Evolutionary conservation across 2,888 invertebrate genomes (phyloP).

Genomic region (Nowickia ferox): DNA sequence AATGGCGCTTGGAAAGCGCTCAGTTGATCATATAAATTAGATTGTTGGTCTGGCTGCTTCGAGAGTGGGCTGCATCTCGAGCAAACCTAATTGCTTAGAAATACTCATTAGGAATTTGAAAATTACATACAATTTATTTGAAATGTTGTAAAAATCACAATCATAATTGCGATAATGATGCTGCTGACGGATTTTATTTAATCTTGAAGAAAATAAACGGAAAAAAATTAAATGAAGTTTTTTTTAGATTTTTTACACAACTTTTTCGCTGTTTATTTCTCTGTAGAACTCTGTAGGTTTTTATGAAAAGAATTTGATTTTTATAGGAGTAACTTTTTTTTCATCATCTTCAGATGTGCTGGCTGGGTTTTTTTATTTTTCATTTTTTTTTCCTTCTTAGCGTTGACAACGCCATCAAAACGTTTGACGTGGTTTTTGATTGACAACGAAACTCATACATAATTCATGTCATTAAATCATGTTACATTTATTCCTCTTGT

Average conservation of each 20-base stretch:
- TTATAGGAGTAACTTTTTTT: constrained; percentile 67
- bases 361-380: constrained; percentile 31
- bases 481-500: constrained; percentile 81
- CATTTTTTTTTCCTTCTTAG: constrained; percentile 62
- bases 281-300: constrained; percentile 58
- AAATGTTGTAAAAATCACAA: constrained; percentile 58
- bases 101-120: constrained; percentile 64
- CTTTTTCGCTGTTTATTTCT: constrained; percentile 49
- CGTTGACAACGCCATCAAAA: constrained; percentile 83
- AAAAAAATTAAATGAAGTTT: constrained; percentile 46
- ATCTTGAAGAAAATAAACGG: constrained; percentile 23
- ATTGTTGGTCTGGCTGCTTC: neutral
- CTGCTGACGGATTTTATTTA: constrained; percentile 54
- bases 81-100: constrained; percentile 63
- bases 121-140: constrained; percentile 64
- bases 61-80: constrained; percentile 25
- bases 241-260: constrained; percentile 45
- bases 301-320: constrained; percentile 69
- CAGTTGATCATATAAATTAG: constrained; percentile 66
- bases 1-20: constrained; percentile 72
- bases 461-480: constrained; percentile 84
- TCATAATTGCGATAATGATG: constrained; percentile 30
- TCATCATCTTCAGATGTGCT: constrained; percentile 64
- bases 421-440: constrained; percentile 83
- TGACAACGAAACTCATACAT: constrained; percentile 84